phyloP scores from a whole-genome alignment of 2,888 invertebrate genomes.

The Sclerodermus sp. region DNA sequence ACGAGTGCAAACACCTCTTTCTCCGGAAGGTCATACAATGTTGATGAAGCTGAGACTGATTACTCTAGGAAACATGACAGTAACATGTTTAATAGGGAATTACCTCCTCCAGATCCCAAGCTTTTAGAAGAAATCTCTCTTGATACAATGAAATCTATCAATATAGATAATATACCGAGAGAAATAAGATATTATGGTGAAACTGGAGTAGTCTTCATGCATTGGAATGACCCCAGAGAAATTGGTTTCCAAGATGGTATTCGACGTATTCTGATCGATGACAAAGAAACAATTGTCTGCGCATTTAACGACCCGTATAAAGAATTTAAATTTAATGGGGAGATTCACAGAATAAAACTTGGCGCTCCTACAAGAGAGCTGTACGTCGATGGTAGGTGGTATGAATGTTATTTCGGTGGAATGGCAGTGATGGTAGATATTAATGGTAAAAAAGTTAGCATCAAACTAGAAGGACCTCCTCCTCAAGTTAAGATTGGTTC shows the following conservation, averaged over 20 bases:
- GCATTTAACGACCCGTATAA: slow-evolving; percentile 71
- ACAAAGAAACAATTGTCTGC: slow-evolving; percentile 68
- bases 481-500: slow-evolving; percentile 92
- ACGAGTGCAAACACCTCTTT: slow-evolving; percentile 34
- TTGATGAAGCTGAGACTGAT: slow-evolving; percentile 33
- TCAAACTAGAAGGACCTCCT: slow-evolving; percentile 86
- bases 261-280: slow-evolving; percentile 74
- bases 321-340: slow-evolving; percentile 73
- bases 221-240: slow-evolving; percentile 83
- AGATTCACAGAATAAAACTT: slow-evolving; percentile 75
- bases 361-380: slow-evolving; percentile 92
- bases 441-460: slow-evolving; percentile 73
- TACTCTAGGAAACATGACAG: slow-evolving; percentile 18
- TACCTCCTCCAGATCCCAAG: slow-evolving; percentile 57
- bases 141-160: slow-evolving; percentile 77
- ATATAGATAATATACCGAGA: slow-evolving; percentile 77
- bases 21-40: slow-evolving; percentile 32
- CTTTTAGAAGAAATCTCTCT: slow-evolving; percentile 63
- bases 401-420: slow-evolving; percentile 91
- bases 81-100: slow-evolving; percentile 40
- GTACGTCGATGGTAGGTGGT: slow-evolving; percentile 85
- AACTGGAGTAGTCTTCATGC: slow-evolving; percentile 81
- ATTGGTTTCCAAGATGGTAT: slow-evolving; percentile 83
- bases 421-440: slow-evolving; percentile 80
- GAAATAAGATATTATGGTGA: slow-evolving; percentile 87